A percentile compares a stretch with the other conserved stretches of the same genome.
Conservation (phyloP, 2,797 vertebrate genomes). For the Hafferia zeledoni region DNA sequence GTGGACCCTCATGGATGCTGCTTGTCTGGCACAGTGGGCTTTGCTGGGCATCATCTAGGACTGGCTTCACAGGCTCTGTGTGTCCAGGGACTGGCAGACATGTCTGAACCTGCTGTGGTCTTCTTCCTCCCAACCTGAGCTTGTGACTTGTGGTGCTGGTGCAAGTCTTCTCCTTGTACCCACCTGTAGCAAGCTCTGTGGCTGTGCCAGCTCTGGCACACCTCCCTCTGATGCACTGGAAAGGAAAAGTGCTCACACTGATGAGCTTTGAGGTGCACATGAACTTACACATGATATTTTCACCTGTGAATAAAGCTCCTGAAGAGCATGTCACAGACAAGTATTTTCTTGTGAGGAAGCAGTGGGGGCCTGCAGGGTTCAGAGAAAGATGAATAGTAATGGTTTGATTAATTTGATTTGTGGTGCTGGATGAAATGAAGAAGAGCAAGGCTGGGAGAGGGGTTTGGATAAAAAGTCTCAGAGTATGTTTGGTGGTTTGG, state of each 20-base stretch:
- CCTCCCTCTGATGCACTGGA: background rate
- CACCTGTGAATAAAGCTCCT: background rate
- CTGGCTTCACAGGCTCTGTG: background rate
- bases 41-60: background rate
- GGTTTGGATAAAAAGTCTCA: background rate
- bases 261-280: background rate
- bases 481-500: background rate
- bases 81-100: background rate
- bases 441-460: background rate
- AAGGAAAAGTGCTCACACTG: background rate
- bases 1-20: background rate
- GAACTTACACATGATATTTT: background rate
- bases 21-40: background rate
- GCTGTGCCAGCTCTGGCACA: background rate
- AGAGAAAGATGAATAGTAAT: background rate
- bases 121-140: background rate
- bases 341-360: background rate
- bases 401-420: background rate
- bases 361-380: background rate
- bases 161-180: background rate
- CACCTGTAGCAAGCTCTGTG: background rate
- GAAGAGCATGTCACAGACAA: background rate
- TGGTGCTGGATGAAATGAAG: background rate
- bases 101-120: background rate
- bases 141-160: accelerated